phyloP scores from a whole-genome alignment of 2,888 invertebrate species.

The Falcaria lacertinaria region DNA sequence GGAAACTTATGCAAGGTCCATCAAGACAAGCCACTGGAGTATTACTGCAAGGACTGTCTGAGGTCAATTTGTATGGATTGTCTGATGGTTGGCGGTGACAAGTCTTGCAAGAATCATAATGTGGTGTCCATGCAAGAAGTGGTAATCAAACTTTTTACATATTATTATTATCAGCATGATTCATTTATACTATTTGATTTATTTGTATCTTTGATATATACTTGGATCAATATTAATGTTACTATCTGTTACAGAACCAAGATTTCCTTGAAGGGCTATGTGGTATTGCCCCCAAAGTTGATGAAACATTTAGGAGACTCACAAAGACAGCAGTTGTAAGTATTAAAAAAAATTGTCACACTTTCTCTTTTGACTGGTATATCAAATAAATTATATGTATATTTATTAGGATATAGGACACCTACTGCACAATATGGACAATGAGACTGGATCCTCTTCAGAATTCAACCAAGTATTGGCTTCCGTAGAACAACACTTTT shows the following conservation, averaged over 20 bases:
- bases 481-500: conserved; percentile 72
- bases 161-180: background rate
- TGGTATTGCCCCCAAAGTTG: conserved; percentile 50
- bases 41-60: conserved; percentile 61
- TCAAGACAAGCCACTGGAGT: conserved; percentile 51
- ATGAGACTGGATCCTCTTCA: conserved; percentile 40
- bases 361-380: background rate
- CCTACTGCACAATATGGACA: conserved; percentile 49
- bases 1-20: conserved; percentile 48
- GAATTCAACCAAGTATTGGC: conserved; percentile 43
- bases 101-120: conserved; percentile 65
- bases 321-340: conserved; percentile 70
- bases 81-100: conserved; percentile 61
- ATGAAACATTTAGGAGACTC: conserved; percentile 59
- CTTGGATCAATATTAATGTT: too few species aligned
- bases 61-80: conserved; percentile 68
- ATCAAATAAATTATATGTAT: background rate
- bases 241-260: conserved; percentile 51
- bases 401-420: conserved; percentile 57
- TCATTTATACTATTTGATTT: too few species aligned
- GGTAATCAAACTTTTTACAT: conserved; percentile 35
- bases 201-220: too few species aligned
- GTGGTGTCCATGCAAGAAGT: conserved; percentile 56
- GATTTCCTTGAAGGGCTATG: conserved; percentile 43
- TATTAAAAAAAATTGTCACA: conserved; percentile 7